phyloP scores from a whole-genome alignment of 2,888 invertebrate genomes.

The Phlogophora meticulosa region DNA sequence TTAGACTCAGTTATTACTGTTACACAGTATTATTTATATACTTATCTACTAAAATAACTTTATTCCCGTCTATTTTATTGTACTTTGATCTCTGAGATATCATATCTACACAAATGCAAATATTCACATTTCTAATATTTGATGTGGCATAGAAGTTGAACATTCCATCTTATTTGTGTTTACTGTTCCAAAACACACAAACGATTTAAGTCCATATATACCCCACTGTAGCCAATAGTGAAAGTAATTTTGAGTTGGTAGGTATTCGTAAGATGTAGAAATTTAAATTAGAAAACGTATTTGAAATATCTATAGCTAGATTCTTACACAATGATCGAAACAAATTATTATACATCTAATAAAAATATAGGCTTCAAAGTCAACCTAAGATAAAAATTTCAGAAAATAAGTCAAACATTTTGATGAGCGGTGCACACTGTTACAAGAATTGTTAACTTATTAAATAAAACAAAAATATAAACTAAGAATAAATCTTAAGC shows the following conservation, averaged over 20 bases:
- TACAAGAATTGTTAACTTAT: slow-evolving; percentile 20
- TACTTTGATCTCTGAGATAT: slow-evolving; percentile 57
- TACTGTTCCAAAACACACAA: not conserved
- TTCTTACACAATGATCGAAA: too few species aligned
- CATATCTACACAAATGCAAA: slow-evolving; percentile 25
- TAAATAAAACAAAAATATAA: slow-evolving; percentile 18
- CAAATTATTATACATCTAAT: too few species aligned
- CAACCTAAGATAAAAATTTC: not conserved
- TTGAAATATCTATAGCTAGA: too few species aligned
- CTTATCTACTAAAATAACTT: slow-evolving; percentile 50
- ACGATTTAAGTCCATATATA: not conserved
- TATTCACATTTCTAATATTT: slow-evolving; percentile 16
- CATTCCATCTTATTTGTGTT: slow-evolving; percentile 7
- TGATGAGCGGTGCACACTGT: not conserved
- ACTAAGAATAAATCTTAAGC: slow-evolving; percentile 37
- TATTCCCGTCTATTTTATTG: slow-evolving; percentile 57
- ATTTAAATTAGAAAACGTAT: too few species aligned
- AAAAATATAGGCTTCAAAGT: not conserved
- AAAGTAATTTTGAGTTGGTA: not conserved
- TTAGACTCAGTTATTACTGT: slow-evolving; percentile 64
- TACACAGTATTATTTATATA: slow-evolving; percentile 60
- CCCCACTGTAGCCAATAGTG: not conserved
- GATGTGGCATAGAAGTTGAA: not conserved
- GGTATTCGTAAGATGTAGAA: too few species aligned
- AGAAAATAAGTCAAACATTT: not conserved